phyloP scores from a whole-genome alignment of 1,140 invertebrate species.

The Ceratosolen solmsi region DNA sequence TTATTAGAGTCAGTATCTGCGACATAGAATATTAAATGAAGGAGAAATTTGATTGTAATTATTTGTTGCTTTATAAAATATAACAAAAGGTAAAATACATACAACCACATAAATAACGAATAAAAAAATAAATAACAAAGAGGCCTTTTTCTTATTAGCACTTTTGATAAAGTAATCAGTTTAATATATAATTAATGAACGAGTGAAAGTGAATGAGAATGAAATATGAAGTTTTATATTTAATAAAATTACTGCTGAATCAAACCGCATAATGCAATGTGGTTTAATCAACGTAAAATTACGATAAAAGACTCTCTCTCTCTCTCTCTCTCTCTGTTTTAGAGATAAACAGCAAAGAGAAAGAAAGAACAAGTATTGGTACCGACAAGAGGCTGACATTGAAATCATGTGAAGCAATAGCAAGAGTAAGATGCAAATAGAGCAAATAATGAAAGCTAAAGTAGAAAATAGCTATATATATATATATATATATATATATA shows the following conservation, averaged over 20 bases:
- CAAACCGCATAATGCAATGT: conserved; percentile 36
- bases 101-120: neutral
- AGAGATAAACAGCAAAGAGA: conserved; percentile 33
- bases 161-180: conserved; percentile 19
- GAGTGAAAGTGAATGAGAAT: conserved; percentile 29
- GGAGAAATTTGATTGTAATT: neutral
- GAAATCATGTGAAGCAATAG: conserved; percentile 47
- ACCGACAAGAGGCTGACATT: conserved; percentile 55
- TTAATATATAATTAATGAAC: conserved; percentile 8
- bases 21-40: too few species aligned
- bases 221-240: neutral
- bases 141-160: neutral
- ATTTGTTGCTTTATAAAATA: neutral
- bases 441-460: neutral
- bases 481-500: neutral
- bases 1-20: too few species aligned
- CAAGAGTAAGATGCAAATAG: neutral
- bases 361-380: conserved; percentile 27
- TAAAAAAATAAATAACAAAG: neutral
- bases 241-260: conserved; percentile 45
- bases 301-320: neutral
- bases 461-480: neutral
- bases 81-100: neutral
- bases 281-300: conserved; percentile 53
- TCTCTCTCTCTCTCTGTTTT: conserved; percentile 1